Evolutionary conservation across 2,113 vertebrate genomes (phyloP).

Genomic region (Rhea americana): DNA sequence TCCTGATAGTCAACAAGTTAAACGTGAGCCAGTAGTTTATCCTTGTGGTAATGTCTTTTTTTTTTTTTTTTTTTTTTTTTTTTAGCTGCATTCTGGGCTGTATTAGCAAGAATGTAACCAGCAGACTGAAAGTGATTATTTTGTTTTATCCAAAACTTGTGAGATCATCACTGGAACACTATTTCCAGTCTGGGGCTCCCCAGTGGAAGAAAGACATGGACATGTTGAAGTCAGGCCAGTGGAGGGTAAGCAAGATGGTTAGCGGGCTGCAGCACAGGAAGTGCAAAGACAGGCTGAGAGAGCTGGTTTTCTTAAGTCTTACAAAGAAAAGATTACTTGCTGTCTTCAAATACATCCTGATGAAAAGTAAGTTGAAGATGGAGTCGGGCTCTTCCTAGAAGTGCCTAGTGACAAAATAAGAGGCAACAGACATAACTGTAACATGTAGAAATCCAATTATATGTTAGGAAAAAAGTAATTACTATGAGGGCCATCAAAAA

Average conservation of each 20-base stretch:
- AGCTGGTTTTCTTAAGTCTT: not conserved
- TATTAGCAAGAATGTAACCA: not conserved
- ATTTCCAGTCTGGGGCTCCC: not conserved
- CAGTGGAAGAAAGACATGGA: not conserved
- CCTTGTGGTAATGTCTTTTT: not conserved
- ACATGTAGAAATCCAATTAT: not conserved
- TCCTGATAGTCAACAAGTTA: not conserved
- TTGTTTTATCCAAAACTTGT: not conserved
- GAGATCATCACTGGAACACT: not conserved
- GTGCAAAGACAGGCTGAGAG: not conserved
- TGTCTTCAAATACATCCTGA: not conserved
- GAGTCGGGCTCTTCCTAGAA: not conserved
- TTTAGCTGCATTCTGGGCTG: not conserved
- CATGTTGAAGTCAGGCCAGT: not conserved
- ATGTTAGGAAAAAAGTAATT: not conserved
- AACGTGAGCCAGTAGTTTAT: not conserved
- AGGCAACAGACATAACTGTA: not conserved
- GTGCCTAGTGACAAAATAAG: not conserved
- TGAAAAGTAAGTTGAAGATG: not conserved
- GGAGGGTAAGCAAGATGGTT: not conserved
- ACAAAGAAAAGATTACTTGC: not conserved
- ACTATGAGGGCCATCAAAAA: too few relatives aligned
- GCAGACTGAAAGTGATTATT: not conserved
- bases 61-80: too few relatives aligned
- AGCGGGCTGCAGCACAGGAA: accelerated